These are phyloP conservation scores for Cephalopholis sonnerati DNA, from an alignment of 2,113 vertebrate species.

Conservation along the genomic window DNA sequence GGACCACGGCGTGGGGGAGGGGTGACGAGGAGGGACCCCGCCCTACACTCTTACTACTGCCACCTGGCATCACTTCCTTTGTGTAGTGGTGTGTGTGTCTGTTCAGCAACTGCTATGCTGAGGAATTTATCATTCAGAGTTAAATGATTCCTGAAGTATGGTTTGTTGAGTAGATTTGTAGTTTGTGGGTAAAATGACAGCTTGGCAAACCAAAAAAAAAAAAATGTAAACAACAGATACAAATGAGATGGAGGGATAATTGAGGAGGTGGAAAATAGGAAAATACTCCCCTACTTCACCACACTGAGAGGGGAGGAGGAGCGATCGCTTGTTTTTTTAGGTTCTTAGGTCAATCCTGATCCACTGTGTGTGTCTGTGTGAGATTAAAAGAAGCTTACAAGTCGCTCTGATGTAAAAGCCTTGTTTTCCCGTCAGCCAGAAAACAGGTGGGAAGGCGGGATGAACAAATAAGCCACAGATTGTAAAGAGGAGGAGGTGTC, in stretches of 20 bases:
- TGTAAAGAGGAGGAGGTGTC: constrained; percentile 11
- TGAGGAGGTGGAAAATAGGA: background rate
- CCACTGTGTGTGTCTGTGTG: constrained; percentile 3
- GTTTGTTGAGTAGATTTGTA: background rate
- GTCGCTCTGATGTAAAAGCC: constrained; percentile 29
- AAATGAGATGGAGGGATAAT: background rate
- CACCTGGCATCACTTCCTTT: constrained; percentile 82
- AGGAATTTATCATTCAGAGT: constrained; percentile 28
- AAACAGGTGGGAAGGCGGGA: constrained; percentile 34
- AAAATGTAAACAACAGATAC: background rate
- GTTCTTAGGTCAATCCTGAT: constrained; percentile 37
- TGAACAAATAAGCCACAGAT: constrained; percentile 49
- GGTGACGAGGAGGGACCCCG: constrained; percentile 83
- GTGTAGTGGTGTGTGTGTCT: background rate
- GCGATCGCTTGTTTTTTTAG: constrained; percentile 4
- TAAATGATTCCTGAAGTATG: background rate
- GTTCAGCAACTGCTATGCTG: constrained; percentile 17
- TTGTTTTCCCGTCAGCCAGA: constrained; percentile 26
- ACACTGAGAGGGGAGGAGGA: background rate
- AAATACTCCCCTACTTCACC: background rate
- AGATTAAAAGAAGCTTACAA: constrained; percentile 42
- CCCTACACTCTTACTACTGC: constrained; percentile 82
- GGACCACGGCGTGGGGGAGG: constrained; percentile 84
- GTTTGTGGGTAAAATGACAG: background rate
- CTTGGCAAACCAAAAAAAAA: background rate